Base-by-base conservation (phyloP, 2,797 vertebrate genomes). In the Delichon dasypus region DNA sequence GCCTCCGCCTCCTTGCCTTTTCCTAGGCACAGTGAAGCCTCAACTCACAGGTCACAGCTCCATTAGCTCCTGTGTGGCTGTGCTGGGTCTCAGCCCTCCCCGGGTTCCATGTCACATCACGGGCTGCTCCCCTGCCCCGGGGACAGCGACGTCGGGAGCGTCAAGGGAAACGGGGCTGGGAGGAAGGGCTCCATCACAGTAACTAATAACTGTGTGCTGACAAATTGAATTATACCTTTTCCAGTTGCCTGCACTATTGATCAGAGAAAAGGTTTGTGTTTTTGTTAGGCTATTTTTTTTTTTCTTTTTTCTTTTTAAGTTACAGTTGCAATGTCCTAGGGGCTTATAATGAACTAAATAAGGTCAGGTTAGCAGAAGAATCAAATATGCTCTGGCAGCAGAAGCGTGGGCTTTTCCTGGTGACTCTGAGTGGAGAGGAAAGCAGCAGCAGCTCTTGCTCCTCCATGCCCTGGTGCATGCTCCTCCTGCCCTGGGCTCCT, bases 221-320 rank as follows among this genome's bases (percentile, higher is more conserved):
- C 95, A 96, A 96, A 93, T 75, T 93, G 96, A 96, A 94, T 95
- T 93, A 93, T 62, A 81, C 84, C 89, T 97, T 96, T 96, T 95
- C 93, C 89, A 89, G 84, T 86, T 96, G 93, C 94, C 84, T 89
- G 78, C 77, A 80, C 92, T 95, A 89, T 81, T 94, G 97, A 96
- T 92, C 94, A 93, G 64, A 91, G 93, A 80, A 44, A 62, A 95
- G 90, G 90, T 44, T 42, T 51, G 34, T 73, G 75, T 53, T 90
- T 96, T 96, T 95, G 89, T 94, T 93, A 65, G 88, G 50, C 7
- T 71, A 38, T 74, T 64, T 77, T 68, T 82, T 82, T 19, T 19
- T 54, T 48, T 16, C 38, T 5, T 85, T 71, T 74, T 86, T 74
- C 67, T 84, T 93, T 55, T 68, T 79, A 95, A 94, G 94, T 95